A percentile compares a stretch with the other conserved stretches of the same genome.
Conservation (phyloP, 2,113 vertebrate genomes). For the Erythrocebus patas region DNA sequence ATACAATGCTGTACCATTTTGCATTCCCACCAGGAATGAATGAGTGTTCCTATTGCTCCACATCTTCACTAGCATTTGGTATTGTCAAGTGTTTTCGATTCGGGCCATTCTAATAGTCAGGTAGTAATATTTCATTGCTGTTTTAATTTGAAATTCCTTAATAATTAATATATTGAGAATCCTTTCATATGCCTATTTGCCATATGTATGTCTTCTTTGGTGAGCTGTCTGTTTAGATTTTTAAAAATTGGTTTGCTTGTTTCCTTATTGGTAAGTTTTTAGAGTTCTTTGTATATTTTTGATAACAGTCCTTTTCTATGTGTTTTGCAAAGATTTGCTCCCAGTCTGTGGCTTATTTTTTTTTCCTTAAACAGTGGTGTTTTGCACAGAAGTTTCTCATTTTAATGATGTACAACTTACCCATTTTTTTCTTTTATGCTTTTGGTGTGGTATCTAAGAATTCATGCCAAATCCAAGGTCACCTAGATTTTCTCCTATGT, state of each 20-base stretch:
- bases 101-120: neutral
- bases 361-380: neutral
- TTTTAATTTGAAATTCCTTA: neutral
- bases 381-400: neutral
- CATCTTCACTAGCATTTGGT: neutral
- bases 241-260: neutral
- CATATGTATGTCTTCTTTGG: neutral
- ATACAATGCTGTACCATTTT: neutral
- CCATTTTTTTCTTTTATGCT: neutral
- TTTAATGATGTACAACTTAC: neutral
- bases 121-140: neutral
- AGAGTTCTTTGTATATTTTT: neutral
- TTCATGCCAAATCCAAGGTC: neutral
- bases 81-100: neutral
- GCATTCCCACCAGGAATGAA: neutral
- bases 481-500: neutral
- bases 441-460: neutral
- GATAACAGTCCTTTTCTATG: neutral
- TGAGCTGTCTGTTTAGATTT: neutral
- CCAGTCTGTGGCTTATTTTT: neutral
- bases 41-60: neutral
- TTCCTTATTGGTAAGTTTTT: neutral
- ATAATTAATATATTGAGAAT: neutral
- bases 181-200: neutral
- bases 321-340: neutral